Conservation (phyloP, 92 coral and sea anemone species). For the Umimayanthus kanabou region DNA sequence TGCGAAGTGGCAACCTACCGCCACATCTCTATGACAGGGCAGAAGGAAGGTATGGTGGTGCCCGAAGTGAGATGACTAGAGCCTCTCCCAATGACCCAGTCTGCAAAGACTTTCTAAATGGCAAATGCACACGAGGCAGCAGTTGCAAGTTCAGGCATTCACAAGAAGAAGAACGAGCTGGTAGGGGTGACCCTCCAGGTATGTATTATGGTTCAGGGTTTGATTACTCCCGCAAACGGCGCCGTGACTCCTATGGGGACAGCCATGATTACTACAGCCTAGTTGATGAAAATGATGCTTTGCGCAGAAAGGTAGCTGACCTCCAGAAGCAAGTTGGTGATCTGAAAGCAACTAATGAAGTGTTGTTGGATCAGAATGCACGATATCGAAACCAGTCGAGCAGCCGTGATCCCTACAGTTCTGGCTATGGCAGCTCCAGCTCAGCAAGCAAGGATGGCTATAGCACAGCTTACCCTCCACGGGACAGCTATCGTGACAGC, state of each 20-base stretch:
- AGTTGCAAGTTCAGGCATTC: conserved; percentile 86
- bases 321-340: conserved; percentile 95
- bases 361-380: conserved; percentile 95
- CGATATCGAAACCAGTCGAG: conserved; percentile 86
- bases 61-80: conserved; percentile 64
- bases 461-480: conserved; percentile 56
- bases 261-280: conserved; percentile 74
- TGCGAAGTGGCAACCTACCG: conserved; percentile 91
- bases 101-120: conserved; percentile 94
- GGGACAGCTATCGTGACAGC: conserved; percentile 52
- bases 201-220: conserved; percentile 59
- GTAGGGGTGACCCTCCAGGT: conserved; percentile 52
- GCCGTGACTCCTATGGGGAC: conserved; percentile 82
- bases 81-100: conserved; percentile 77
- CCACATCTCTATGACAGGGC: conserved; percentile 50
- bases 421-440: conserved; percentile 52
- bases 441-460: conserved; percentile 42
- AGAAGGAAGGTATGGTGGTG: conserved; percentile 47
- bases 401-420: conserved; percentile 59
- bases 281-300: conserved; percentile 89
- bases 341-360: conserved; percentile 94
- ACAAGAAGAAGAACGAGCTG: conserved; percentile 71
- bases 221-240: conserved; percentile 86
- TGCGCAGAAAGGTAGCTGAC: conserved; percentile 84
- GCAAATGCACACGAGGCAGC: conserved; percentile 90